Evolutionary conservation across 2,797 vertebrate species (phyloP).

Genomic region (Myotis daubentonii): DNA sequence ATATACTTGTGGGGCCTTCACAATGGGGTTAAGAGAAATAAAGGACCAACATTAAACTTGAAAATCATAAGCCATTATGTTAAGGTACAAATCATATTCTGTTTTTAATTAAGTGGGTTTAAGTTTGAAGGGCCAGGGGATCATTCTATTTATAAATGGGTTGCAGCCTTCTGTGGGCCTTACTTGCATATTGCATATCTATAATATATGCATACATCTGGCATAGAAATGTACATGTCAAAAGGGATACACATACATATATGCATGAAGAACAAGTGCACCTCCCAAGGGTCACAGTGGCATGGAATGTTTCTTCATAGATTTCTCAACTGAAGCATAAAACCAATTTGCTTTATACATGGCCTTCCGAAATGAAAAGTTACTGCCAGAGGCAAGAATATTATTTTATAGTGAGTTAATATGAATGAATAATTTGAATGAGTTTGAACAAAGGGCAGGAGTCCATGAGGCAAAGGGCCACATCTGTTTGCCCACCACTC

Average conservation of each 20-base stretch:
- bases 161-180: neutral
- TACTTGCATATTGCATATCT: neutral
- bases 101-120: conserved; percentile 17
- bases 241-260: neutral
- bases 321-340: conserved; percentile 14
- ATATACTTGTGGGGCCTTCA: neutral
- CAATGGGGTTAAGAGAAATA: neutral
- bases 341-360: neutral
- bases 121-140: neutral
- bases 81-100: neutral
- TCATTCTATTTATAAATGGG: neutral
- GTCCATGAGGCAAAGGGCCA: rapidly evolving
- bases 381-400: neutral
- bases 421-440: conserved; percentile 16
- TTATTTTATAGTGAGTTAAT: conserved; percentile 19
- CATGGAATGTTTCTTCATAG: neutral
- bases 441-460: neutral
- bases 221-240: neutral
- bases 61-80: neutral
- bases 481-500: neutral
- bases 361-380: neutral
- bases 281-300: neutral
- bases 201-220: neutral
- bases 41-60: neutral
- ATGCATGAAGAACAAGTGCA: neutral